Conservation (phyloP, 1,140 invertebrate species). For the Arctopsyche grandis region DNA sequence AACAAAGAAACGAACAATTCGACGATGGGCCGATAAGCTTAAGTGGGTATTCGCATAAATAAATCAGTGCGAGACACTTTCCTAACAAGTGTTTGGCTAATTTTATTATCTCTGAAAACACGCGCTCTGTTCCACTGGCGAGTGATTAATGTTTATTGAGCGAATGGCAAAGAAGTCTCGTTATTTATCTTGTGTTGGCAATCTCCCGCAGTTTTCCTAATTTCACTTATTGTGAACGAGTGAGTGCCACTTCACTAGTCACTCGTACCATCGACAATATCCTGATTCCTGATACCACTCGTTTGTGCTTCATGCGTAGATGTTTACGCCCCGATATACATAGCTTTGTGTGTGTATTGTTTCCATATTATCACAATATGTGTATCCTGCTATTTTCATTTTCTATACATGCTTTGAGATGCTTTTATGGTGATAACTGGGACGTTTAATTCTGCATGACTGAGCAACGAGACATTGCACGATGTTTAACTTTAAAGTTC, state of each 20-base stretch:
- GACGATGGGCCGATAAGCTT: conserved; percentile 9
- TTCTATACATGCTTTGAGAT: background rate
- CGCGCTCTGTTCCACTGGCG: background rate
- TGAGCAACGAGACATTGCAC: background rate
- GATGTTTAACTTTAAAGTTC: conserved; percentile 40
- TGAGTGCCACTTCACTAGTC: background rate
- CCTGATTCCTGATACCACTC: background rate
- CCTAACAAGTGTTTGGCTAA: conserved; percentile 15
- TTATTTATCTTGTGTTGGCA: conserved; percentile 5
- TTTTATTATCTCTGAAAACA: conserved; percentile 30
- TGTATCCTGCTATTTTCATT: background rate
- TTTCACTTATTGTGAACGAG: conserved; percentile 19
- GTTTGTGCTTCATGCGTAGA: background rate
- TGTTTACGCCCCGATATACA: background rate
- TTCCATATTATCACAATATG: background rate
- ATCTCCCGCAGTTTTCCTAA: conserved; percentile 18
- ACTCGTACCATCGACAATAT: background rate
- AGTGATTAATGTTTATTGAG: conserved; percentile 25
- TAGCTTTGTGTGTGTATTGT: background rate
- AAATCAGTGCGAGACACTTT: background rate
- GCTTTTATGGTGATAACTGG: background rate
- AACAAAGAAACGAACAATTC: conserved; percentile 1
- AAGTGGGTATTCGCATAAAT: conserved; percentile 9
- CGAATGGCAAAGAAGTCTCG: conserved; percentile 14
- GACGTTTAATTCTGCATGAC: background rate